Evolutionary conservation across 1,140 invertebrate species (phyloP), one percentile per base, ranked within the genome.

Genomic region (Daktulosphaira vitifoliae): DNA sequence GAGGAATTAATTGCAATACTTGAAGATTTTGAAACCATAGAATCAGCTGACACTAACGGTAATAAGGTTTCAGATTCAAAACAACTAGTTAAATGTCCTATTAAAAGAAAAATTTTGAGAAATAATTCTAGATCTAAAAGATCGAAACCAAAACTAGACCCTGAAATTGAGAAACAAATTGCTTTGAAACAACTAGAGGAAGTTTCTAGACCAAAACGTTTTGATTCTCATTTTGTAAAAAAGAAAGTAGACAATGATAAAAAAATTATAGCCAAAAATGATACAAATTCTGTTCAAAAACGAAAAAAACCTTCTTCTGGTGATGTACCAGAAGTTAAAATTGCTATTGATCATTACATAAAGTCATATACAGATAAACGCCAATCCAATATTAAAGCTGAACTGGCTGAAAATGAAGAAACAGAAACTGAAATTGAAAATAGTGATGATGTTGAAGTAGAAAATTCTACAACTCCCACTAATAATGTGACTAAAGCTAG

Each of bases 151-250:
- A 66, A 65, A 70, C 68, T 76, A 13, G 74, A 77, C 67, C 76
- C 77, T 4, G 66, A 73, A 13, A 59, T 75, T 7, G 78, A 80
- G 72, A 74, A 77, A 50, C 75, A 80, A 71, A 66, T 81, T 13
- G 79, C 79, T 13, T 69, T 80, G 29, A 79, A 81, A 62, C 79
- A 81, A 64, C 69, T 80, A 11, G 69, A 76, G 13, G 79, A 80
- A 26, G 56, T 65, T 70, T 80, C 16, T 73, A 66, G 70, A 33
- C 53, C 48, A 69, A 69, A 65, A 68, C 66, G 50, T 65, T 67
- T 15, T 62, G 56, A 62, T 46, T 62, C 56, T 44, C 56, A 48
- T 33, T 62, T 72, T 50, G 44, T 66, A 49, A 62, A 38, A 65
- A 53, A 18, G 26, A 23, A 66, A 67, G n/a, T 13, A 44, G 22